A percentile compares a stretch with the other conserved stretches of the same genome.
Conservation (phyloP, 2,797 vertebrate species). For the Fistularia tabacaria region DNA sequence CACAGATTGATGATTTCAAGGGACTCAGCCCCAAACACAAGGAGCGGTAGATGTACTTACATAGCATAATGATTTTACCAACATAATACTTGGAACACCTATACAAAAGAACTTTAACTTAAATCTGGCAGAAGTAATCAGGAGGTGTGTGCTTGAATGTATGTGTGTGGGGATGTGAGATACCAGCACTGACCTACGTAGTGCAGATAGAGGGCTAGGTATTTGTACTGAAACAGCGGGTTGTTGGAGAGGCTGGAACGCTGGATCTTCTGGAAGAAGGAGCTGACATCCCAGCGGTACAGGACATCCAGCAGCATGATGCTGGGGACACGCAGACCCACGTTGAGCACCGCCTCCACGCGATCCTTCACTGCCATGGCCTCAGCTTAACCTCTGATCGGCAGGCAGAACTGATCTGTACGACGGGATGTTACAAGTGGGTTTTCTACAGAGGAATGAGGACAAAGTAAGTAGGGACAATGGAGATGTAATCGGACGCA, state of each 20-base stretch:
- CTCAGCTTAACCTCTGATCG: constrained; percentile 43
- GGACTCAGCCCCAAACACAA: too few relatives aligned
- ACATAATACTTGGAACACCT: too few relatives aligned
- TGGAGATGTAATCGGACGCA: neutral
- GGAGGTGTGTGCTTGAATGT: neutral
- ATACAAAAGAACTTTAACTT: too few relatives aligned
- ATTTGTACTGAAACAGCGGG: constrained; percentile 97
- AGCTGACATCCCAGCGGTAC: constrained; percentile 98
- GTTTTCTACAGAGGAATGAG: constrained; percentile 29
- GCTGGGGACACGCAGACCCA: constrained; percentile 94
- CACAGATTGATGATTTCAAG: too few relatives aligned
- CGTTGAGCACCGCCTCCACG: constrained; percentile 92
- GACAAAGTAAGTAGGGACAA: neutral
- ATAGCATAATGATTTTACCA: too few relatives aligned
- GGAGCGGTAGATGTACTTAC: too few relatives aligned
- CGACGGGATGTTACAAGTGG: constrained; percentile 37
- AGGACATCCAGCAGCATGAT: constrained; percentile 98
- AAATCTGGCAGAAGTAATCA: neutral
- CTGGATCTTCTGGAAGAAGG: constrained; percentile 99
- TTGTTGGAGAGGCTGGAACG: constrained; percentile 95
- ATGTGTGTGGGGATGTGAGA: neutral
- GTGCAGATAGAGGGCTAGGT: constrained; percentile 97
- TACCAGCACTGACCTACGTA: constrained; percentile 87
- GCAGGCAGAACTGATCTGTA: constrained; percentile 61
- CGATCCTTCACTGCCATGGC: constrained; percentile 92